Conservation (phyloP, 2,888 invertebrate genomes). For the Pecten maximus region DNA sequence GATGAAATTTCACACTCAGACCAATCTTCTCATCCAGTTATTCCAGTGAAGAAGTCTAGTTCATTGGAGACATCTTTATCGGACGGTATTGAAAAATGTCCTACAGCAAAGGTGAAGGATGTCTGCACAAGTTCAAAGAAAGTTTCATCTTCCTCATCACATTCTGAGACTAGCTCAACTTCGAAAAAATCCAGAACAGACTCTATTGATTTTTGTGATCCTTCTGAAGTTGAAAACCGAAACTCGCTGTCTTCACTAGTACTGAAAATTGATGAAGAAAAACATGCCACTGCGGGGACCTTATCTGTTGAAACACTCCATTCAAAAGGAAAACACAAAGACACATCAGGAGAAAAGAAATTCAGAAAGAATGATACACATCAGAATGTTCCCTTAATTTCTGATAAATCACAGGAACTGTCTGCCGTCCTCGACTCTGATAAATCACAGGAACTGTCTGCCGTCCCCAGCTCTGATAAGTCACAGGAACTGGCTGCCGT, state of each 20-base stretch:
- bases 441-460: neutral
- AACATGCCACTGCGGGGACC: neutral
- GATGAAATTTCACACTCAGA: neutral
- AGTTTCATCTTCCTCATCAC: neutral
- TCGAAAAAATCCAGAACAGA: neutral
- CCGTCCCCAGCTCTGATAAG: no score
- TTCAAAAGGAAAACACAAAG: neutral
- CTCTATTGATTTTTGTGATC: neutral
- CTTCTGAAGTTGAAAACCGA: neutral
- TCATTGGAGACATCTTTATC: neutral
- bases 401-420: neutral
- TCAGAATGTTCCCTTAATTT: neutral
- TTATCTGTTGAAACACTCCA: neutral
- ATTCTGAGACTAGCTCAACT: neutral
- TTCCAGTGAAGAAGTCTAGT: neutral
- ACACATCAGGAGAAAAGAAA: neutral
- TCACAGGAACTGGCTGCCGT: no score
- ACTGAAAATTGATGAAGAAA: neutral
- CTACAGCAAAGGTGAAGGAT: neutral
- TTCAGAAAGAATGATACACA: neutral
- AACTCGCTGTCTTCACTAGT: neutral
- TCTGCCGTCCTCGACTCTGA: neutral
- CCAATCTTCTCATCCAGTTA: neutral
- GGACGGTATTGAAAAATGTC: neutral
- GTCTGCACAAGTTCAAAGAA: neutral